Percentiles rank a stretch among this genome's conserved stretches.
Conservation (phyloP, 2,113 vertebrate genomes). For the Ivindomyrus marchei region DNA sequence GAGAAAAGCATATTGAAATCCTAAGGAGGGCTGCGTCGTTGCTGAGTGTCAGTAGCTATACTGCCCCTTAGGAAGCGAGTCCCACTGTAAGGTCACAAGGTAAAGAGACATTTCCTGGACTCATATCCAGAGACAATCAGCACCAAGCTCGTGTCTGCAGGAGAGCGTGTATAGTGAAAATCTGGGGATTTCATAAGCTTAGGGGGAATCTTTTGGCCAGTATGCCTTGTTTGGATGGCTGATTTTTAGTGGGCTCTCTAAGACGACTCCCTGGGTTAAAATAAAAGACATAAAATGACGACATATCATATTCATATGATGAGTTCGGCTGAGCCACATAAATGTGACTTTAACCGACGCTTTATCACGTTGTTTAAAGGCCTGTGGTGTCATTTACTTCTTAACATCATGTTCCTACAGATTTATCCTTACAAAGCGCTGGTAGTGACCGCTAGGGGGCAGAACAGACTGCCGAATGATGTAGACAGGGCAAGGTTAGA, state of each 20-base stretch:
- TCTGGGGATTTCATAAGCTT: background rate
- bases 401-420: conserved; percentile 46
- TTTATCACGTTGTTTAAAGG: background rate
- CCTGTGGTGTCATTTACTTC: background rate
- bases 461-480: conserved; percentile 79
- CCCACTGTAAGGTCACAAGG: background rate
- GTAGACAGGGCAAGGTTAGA: conserved; percentile 88
- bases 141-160: background rate
- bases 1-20: background rate
- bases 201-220: background rate
- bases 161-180: background rate
- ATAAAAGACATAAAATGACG: background rate
- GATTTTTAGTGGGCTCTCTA: background rate
- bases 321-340: background rate
- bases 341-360: background rate
- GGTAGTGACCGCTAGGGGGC: conserved; percentile 83
- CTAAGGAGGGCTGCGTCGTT: background rate
- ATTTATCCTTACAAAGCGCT: conserved; percentile 89
- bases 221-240: background rate
- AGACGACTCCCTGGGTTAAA: background rate
- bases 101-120: conserved; percentile 9
- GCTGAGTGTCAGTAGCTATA: background rate
- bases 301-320: background rate
- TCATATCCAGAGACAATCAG: background rate
- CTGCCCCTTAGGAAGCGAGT: background rate